Evolutionary conservation across 1,140 invertebrate genomes (phyloP).

Genomic region (Bombus fervidus): DNA sequence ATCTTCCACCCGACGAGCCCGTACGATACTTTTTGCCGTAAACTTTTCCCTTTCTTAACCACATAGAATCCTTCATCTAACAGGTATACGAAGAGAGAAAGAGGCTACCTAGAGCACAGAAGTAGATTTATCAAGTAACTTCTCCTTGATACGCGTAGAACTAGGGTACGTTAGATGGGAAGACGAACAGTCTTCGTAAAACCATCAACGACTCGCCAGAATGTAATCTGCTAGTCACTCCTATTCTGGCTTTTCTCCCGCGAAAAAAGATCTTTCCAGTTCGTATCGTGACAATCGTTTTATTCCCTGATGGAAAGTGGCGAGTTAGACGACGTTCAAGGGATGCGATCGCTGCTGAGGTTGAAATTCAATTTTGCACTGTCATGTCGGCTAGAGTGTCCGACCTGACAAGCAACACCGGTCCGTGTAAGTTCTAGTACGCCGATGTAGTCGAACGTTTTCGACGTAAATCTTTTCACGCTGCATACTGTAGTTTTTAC

Average conservation of each 20-base stretch:
- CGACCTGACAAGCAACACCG: background rate
- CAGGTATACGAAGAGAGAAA: constrained; percentile 13
- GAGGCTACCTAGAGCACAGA: background rate
- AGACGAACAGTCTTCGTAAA: constrained; percentile 15
- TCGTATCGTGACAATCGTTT: constrained; percentile 36
- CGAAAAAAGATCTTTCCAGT: background rate
- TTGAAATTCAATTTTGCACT: constrained; percentile 23
- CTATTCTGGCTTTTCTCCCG: background rate
- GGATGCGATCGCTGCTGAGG: constrained; percentile 6
- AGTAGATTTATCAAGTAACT: constrained; percentile 46
- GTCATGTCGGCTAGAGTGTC: too few species aligned
- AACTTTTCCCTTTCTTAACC: constrained; percentile 34
- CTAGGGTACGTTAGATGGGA: constrained; percentile 1
- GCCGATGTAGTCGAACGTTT: background rate
- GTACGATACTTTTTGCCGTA: constrained; percentile 36
- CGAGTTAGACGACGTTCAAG: constrained; percentile 16
- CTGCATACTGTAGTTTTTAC: too few species aligned
- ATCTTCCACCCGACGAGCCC: constrained; percentile 18
- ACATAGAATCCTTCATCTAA: constrained; percentile 3
- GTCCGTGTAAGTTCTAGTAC: background rate
- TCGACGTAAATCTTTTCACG: background rate
- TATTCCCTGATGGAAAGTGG: constrained; percentile 21
- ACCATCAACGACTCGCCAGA: constrained; percentile 13
- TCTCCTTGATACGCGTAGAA: background rate
- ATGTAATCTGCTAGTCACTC: constrained; percentile 34